Evolutionary conservation across 2,797 vertebrate species (phyloP).

Genomic region (Pyrrhura leucotis): DNA sequence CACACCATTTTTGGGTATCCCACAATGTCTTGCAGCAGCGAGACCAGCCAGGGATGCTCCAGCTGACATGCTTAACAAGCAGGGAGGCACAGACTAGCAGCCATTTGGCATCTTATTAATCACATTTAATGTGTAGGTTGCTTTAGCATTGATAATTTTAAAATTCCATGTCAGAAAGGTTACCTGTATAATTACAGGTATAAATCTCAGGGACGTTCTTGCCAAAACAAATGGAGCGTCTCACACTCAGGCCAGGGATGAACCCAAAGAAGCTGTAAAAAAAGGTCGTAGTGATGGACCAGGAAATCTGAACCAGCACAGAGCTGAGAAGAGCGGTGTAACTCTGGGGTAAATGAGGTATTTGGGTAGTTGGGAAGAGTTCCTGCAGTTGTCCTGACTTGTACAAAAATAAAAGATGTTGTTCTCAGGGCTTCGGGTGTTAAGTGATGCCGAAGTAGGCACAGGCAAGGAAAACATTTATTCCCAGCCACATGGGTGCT

Average conservation of each 20-base stretch:
- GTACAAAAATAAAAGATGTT: not conserved
- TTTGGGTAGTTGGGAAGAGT: not conserved
- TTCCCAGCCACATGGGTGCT: not conserved
- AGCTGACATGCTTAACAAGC: not conserved
- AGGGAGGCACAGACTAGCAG: not conserved
- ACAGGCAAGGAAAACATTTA: not conserved
- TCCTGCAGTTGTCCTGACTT: not conserved
- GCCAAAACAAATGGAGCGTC: conserved; percentile 55
- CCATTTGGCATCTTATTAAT: conserved; percentile 23
- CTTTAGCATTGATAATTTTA: not conserved
- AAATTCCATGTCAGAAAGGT: conserved; percentile 36
- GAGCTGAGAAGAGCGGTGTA: not conserved
- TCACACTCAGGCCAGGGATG: not conserved
- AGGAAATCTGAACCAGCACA: not conserved
- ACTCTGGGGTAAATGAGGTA: not conserved
- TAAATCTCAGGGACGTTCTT: conserved; percentile 51
- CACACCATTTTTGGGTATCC: not conserved
- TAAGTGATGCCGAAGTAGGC: not conserved
- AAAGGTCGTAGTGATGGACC: not conserved
- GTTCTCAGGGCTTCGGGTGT: not conserved
- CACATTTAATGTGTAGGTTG: conserved; percentile 49
- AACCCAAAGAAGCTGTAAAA: not conserved
- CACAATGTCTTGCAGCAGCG: fast-evolving
- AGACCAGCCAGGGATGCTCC: not conserved
- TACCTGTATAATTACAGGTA: conserved; percentile 33